Conservation (phyloP, 2,888 invertebrate genomes). For the Reticulitermes lucifugus region DNA sequence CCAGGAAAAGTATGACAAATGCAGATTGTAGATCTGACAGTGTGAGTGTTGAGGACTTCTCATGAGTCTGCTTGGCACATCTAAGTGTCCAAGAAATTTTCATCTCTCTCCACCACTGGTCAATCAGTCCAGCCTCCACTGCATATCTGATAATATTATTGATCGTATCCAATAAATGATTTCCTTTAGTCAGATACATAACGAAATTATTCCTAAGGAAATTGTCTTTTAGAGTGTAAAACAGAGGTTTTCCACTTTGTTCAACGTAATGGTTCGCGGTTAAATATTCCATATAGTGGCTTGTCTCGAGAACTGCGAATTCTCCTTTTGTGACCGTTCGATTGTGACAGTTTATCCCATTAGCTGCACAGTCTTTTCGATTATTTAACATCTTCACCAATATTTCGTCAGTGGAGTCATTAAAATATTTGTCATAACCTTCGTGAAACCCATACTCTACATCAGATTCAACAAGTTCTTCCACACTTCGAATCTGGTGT, state of each 20-base stretch:
- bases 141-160: not conserved
- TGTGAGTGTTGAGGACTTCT: not conserved
- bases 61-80: not conserved
- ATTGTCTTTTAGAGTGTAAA: not conserved
- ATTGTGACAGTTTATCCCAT: not conserved
- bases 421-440: not conserved
- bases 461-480: not conserved
- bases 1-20: not conserved
- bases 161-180: not conserved
- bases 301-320: not conserved
- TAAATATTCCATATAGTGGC: not conserved
- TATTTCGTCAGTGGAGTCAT: not conserved
- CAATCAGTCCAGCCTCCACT: not conserved
- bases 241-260: not conserved
- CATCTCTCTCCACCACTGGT: not conserved
- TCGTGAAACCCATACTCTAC: not conserved
- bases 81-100: not conserved
- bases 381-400: not conserved
- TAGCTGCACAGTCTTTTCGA: not conserved
- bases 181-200: constrained; percentile 1
- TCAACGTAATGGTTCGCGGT: not conserved
- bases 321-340: not conserved
- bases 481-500: not conserved
- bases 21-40: not conserved
- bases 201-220: not conserved